Base-by-base conservation (phyloP, 1,140 invertebrate genomes). In the Archivesica marissinica region DNA sequence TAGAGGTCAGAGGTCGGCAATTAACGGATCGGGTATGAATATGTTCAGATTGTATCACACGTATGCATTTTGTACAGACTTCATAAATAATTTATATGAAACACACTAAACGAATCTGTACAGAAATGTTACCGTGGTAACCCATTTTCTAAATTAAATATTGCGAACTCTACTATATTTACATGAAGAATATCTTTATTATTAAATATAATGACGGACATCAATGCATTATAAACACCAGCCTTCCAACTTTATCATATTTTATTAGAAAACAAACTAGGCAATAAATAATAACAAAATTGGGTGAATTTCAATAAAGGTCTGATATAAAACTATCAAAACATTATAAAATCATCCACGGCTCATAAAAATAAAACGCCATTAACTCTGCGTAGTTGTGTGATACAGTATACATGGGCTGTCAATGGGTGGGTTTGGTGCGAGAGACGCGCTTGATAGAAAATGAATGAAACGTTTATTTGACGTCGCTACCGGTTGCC, bases 41-140 rank as follows among this genome's bases (percentile, higher is more conserved):
- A 74, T 50, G 38, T 39, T 74, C 4, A 35, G 41, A 74, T 47
- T 3, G 38, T 74, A 70, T 70, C 66, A 35, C 38, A 23, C 0
- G 28, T 39, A 70, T 35, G 20, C 25, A 30, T 44, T 50, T 56
- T 52, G 13, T 61, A 77, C 35, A 41, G 52, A 61, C 1, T 77
- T 59, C 75, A 77, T 77, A 77, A 59, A 59, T 59, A 13, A 61
- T 61, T 77, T 23, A 77, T 77, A 61, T n/a, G n/a, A 77, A 77
- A 77, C 30, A 17, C 35, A 61, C 52, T 61, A 35, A 77, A 28
- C 23, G 23, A 23, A 25, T 35, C 17, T 23, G 23, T 61, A 35
- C 35, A 39, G 25, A 59, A n/a, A 4, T 2, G 54, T 39, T 20
- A 7, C 75, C 41, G 33, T 61, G 54, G 54, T 56, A 77, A 59